Evolutionary conservation across 2,113 vertebrate species (phyloP).

Genomic region (Phyllostomus discolor): DNA sequence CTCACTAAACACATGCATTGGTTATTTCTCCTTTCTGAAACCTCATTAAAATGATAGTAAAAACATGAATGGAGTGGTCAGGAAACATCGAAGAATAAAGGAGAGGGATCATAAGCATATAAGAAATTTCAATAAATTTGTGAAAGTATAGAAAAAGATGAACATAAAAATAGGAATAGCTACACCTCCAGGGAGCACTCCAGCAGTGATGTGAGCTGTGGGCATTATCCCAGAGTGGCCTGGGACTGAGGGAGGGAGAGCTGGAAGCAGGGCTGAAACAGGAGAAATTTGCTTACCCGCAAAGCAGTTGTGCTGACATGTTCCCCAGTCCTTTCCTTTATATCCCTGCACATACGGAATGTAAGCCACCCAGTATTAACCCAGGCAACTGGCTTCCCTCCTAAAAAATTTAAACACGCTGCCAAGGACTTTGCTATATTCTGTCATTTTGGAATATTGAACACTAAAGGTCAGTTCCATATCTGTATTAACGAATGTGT

Average conservation of each 20-base stretch:
- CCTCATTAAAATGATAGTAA: background rate
- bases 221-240: background rate
- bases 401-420: background rate
- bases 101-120: background rate
- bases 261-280: background rate
- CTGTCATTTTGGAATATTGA: background rate
- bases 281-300: background rate
- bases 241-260: background rate
- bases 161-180: background rate
- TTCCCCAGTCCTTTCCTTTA: background rate
- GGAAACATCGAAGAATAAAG: background rate
- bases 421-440: background rate
- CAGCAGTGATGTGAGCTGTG: background rate
- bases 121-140: background rate
- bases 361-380: background rate
- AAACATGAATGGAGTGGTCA: background rate
- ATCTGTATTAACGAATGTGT: background rate
- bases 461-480: background rate
- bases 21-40: background rate
- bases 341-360: background rate
- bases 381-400: background rate
- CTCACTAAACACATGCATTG: background rate
- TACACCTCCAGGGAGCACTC: background rate
- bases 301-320: background rate
- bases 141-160: background rate